A percentile compares a stretch with the other conserved stretches of the same genome.
These are phyloP conservation scores for Notiomystis cincta DNA, from an alignment of 2,113 vertebrate species.

Conservation along the genomic window DNA sequence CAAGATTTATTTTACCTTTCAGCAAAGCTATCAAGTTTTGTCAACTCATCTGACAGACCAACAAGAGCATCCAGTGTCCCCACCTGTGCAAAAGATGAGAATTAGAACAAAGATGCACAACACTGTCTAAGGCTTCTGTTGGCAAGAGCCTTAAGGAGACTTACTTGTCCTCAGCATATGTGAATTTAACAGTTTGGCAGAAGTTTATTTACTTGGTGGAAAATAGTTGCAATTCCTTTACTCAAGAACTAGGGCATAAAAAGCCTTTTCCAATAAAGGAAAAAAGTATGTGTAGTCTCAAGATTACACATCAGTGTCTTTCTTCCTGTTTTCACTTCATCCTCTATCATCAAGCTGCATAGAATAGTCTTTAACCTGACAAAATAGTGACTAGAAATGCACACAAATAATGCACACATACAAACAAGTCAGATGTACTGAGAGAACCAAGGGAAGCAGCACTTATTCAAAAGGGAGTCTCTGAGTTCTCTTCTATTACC, in stretches of 20 bases:
- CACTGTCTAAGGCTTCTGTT: neutral
- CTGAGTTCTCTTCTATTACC: neutral
- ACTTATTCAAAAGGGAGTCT: neutral
- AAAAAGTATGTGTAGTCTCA: neutral
- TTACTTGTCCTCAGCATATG: neutral
- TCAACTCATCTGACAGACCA: conserved; percentile 88
- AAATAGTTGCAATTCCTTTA: conserved; percentile 5
- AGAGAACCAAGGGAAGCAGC: neutral
- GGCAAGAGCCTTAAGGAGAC: neutral
- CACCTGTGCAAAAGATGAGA: conserved; percentile 73
- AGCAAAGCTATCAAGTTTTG: conserved; percentile 85
- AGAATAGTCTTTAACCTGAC: neutral
- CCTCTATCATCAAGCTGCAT: neutral
- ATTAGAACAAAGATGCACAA: conserved; percentile 6
- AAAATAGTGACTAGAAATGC: neutral
- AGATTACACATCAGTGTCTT: neutral
- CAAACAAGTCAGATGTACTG: neutral
- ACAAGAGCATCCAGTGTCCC: conserved; percentile 92
- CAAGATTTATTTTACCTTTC: conserved; percentile 86
- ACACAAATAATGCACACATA: neutral
- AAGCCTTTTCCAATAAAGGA: neutral
- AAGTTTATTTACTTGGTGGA: neutral
- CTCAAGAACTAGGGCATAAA: neutral
- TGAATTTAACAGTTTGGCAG: neutral
- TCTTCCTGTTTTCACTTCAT: neutral